A percentile compares a stretch with the other conserved stretches of the same genome.
Conservation (phyloP, 1,140 invertebrate genomes). For the Daktulosphaira vitifoliae region DNA sequence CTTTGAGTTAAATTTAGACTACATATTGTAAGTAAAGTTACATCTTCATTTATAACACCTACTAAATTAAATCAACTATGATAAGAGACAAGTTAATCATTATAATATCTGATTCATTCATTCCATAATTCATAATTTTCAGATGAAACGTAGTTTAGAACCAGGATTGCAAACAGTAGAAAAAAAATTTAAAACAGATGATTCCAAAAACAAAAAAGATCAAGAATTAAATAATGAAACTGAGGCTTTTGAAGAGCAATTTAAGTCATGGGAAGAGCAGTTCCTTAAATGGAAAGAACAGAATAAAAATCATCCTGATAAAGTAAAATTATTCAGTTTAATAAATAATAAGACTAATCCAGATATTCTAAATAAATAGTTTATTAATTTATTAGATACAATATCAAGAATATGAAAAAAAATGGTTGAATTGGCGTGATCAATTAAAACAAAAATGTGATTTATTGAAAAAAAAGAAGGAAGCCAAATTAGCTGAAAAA, state of each 20-base stretch:
- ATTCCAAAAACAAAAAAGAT: conserved; percentile 37
- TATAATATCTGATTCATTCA: too few species aligned
- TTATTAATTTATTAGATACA: conserved; percentile 47
- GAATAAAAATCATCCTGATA: conserved; percentile 76
- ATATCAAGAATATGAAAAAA: conserved; percentile 70
- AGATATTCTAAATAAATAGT: neutral
- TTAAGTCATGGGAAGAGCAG: conserved; percentile 74
- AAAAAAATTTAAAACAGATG: conserved; percentile 23
- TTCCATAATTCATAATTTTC: conserved; percentile 24
- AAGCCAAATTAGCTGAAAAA: conserved; percentile 32
- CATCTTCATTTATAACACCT: conserved; percentile 4
- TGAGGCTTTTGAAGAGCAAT: conserved; percentile 72
- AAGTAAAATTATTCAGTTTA: conserved; percentile 45
- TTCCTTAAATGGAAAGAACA: conserved; percentile 76
- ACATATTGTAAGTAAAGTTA: neutral
- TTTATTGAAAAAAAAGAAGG: conserved; percentile 60
- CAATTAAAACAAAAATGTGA: conserved; percentile 66
- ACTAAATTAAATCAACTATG: neutral
- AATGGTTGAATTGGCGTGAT: conserved; percentile 68
- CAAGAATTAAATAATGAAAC: conserved; percentile 53
- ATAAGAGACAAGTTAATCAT: neutral
- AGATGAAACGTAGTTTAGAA: conserved; percentile 16
- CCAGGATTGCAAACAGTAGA: neutral
- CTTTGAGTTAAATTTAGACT: neutral
- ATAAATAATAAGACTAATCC: neutral